Conservation (phyloP, 2,113 vertebrate genomes). For the Puffinus mauretanicus region DNA sequence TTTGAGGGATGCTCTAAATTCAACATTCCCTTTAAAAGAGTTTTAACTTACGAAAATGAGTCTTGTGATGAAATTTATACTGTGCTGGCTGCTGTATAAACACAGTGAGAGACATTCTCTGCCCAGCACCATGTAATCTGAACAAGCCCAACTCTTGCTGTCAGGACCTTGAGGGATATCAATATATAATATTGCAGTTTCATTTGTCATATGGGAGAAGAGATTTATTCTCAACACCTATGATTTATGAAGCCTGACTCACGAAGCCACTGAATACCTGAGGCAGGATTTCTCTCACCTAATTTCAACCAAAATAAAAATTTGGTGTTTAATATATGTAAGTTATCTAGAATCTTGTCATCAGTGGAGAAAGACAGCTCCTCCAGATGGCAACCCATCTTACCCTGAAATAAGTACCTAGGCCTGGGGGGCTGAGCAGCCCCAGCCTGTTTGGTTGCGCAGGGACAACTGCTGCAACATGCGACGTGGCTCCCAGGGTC, state of each 20-base stretch:
- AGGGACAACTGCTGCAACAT: not conserved
- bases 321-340: not conserved
- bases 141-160: not conserved
- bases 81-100: not conserved
- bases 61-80: not conserved
- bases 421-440: not conserved
- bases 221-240: not conserved
- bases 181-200: not conserved
- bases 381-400: not conserved
- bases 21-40: not conserved
- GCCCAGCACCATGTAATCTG: not conserved
- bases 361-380: not conserved
- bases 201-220: not conserved
- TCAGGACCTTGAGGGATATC: not conserved
- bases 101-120: not conserved
- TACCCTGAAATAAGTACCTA: not conserved
- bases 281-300: not conserved
- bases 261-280: not conserved
- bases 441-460: not conserved
- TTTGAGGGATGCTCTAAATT: not conserved
- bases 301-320: not conserved
- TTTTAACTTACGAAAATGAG: not conserved
- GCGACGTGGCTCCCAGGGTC: not conserved
- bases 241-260: not conserved
- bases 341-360: not conserved